phyloP scores from a whole-genome alignment of 2,888 invertebrate species.

The Hololepta plana region DNA sequence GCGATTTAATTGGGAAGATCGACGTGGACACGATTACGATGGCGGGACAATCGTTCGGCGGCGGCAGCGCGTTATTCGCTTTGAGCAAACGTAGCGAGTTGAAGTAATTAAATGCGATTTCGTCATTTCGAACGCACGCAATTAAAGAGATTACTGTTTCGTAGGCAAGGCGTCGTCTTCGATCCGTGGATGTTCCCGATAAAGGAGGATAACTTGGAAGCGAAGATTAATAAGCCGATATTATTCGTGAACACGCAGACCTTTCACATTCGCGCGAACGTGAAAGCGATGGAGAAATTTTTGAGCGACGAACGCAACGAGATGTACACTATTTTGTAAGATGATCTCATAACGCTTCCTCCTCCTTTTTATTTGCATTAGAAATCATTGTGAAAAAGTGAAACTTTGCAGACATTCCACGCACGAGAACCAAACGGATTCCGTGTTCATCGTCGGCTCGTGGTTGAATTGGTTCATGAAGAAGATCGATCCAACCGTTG shows the following conservation, averaged over 20 bases:
- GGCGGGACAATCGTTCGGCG: conserved; percentile 50
- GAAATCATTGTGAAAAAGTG: background rate
- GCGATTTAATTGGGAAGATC: conserved; percentile 25
- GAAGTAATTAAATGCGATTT: conserved; percentile 23
- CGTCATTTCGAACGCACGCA: background rate
- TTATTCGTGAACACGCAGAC: conserved; percentile 38
- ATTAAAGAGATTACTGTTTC: too few relatives aligned
- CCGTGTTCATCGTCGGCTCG: conserved; percentile 26
- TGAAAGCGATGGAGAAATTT: conserved; percentile 29
- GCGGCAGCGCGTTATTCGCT: conserved; percentile 36
- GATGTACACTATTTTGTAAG: conserved; percentile 29
- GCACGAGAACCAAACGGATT: conserved; percentile 31
- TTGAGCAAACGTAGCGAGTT: conserved; percentile 33
- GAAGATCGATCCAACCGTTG: conserved; percentile 24
- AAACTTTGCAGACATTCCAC: conserved; percentile 26
- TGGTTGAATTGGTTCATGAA: conserved; percentile 32
- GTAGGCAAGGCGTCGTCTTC: conserved; percentile 31
- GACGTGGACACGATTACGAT: conserved; percentile 29
- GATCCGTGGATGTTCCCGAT: conserved; percentile 46
- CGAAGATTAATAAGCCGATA: conserved; percentile 29
- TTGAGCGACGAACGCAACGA: conserved; percentile 14
- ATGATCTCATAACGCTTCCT: too few relatives aligned
- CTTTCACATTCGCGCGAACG: conserved; percentile 35
- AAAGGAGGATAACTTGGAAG: conserved; percentile 25
- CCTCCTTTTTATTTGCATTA: background rate